phyloP scores from a whole-genome alignment of 2,113 vertebrate species.

The Enhydra lutris region DNA sequence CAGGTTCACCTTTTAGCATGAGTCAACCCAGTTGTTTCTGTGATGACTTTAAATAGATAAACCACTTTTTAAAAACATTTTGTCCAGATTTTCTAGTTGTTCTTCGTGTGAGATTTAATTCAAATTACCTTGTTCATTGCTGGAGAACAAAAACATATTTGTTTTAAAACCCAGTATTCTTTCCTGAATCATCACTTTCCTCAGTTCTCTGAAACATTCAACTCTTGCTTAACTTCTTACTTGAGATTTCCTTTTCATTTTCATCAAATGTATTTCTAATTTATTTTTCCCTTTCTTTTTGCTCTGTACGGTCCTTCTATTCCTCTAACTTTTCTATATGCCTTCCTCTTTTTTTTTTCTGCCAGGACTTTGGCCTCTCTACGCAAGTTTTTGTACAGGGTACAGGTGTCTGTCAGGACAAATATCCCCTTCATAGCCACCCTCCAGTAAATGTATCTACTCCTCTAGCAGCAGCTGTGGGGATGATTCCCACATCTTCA shows the following conservation, averaged over 20 bases:
- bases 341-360: neutral
- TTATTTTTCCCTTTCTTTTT: neutral
- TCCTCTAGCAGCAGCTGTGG: neutral
- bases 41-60: neutral
- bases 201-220: neutral
- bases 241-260: neutral
- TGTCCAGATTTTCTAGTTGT: neutral
- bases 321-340: no score
- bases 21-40: neutral
- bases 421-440: neutral
- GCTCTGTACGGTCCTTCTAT: no score
- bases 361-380: neutral
- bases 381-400: no score
- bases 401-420: neutral
- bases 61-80: neutral
- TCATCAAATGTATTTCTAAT: neutral
- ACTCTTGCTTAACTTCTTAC: neutral
- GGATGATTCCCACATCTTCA: neutral
- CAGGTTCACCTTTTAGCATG: neutral
- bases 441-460: neutral
- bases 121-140: neutral
- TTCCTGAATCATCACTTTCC: neutral
- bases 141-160: neutral
- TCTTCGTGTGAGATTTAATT: neutral
- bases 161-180: neutral